These are phyloP conservation scores for Psococerastis gibbosa DNA, from an alignment of 2,888 invertebrate genomes.

Conservation along the genomic window DNA sequence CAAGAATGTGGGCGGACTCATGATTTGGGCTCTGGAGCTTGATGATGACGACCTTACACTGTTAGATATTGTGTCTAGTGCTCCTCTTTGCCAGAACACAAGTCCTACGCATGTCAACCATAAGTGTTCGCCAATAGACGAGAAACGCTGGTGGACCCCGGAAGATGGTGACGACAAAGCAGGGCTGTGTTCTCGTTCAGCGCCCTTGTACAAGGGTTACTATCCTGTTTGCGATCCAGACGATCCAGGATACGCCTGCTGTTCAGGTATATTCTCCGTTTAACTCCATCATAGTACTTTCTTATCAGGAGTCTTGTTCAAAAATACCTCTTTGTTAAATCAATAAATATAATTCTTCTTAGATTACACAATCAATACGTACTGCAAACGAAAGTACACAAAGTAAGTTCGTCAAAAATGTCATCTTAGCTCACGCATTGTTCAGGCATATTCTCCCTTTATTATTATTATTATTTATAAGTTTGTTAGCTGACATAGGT, in stretches of 20 bases:
- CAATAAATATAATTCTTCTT: too few species aligned
- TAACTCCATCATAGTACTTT: too few species aligned
- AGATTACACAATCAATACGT: too few species aligned
- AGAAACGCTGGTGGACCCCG: conserved; percentile 16
- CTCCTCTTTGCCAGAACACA: conserved; percentile 13
- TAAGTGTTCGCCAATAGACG: conserved; percentile 16
- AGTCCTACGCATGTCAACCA: conserved; percentile 13
- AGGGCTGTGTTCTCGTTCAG: conserved; percentile 15
- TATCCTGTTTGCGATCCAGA: conserved; percentile 17
- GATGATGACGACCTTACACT: conserved; percentile 14
- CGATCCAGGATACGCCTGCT: conserved; percentile 16
- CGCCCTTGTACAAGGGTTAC: conserved; percentile 16
- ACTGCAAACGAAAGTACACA: too few species aligned
- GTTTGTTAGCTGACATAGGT: too few species aligned
- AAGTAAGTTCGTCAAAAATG: too few species aligned
- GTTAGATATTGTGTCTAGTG: conserved; percentile 12
- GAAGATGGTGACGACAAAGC: conserved; percentile 16
- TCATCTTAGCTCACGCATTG: too few species aligned
- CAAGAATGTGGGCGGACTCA: conserved; percentile 15
- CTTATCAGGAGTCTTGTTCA: too few species aligned
- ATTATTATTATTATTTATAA: too few species aligned
- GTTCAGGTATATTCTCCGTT: too few species aligned
- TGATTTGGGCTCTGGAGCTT: conserved; percentile 16
- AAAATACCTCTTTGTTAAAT: too few species aligned
- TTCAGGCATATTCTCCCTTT: too few species aligned